phyloP scores from a whole-genome alignment of 2,888 invertebrate species.

The Campoletis raptor region DNA sequence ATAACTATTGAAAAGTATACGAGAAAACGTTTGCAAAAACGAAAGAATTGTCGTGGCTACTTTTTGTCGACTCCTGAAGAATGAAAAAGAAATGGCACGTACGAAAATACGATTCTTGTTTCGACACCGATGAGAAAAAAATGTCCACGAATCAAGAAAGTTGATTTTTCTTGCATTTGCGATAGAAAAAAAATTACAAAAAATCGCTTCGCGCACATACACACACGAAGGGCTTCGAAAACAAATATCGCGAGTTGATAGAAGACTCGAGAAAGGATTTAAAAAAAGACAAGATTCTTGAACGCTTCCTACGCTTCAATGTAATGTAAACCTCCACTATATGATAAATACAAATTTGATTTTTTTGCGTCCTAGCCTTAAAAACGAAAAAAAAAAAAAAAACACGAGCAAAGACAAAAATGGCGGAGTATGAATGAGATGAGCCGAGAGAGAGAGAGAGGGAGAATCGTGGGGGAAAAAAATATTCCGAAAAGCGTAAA shows the following conservation, averaged over 20 bases:
- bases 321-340: slow-evolving; percentile 38
- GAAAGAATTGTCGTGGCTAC: neutral
- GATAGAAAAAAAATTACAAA: neutral
- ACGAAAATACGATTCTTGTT: neutral
- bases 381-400: neutral
- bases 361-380: slow-evolving; percentile 46
- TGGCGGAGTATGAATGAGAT: neutral
- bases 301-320: slow-evolving; percentile 49
- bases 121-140: neutral
- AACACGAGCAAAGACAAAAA: slow-evolving; percentile 2
- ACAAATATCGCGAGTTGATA: slow-evolving; percentile 38
- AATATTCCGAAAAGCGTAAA: slow-evolving; percentile 34
- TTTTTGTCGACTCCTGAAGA: neutral
- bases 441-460: slow-evolving; percentile 21
- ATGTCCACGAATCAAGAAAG: neutral
- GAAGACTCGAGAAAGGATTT: slow-evolving; percentile 14
- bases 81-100: neutral
- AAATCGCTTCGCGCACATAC: slow-evolving; percentile 30
- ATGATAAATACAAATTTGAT: slow-evolving; percentile 31
- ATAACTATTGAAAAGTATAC: neutral
- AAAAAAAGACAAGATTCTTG: slow-evolving; percentile 28
- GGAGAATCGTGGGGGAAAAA: neutral
- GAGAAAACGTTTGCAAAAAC: neutral
- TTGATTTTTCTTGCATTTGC: slow-evolving; percentile 14
- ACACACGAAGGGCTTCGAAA: slow-evolving; percentile 49